These are phyloP conservation scores for Alauda arvensis DNA, from an alignment of 2,797 vertebrate genomes.

Conservation along the genomic window DNA sequence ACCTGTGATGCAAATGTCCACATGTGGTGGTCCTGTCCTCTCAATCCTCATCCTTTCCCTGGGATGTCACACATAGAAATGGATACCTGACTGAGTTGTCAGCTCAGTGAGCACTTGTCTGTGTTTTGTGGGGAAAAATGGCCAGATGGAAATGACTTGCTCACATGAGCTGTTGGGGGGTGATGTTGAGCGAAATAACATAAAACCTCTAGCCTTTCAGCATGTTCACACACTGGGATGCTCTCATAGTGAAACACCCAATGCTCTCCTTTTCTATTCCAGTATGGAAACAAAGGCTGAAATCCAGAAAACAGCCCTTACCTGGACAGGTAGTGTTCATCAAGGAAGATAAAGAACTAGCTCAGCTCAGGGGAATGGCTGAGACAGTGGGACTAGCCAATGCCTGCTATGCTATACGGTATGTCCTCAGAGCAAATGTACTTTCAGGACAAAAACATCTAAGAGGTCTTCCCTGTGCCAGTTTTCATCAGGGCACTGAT, in stretches of 20 bases:
- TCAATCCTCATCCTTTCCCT: not conserved
- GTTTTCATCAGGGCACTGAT: not conserved
- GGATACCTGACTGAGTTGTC: not conserved
- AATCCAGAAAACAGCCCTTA: conserved; percentile 5
- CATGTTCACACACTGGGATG: not conserved
- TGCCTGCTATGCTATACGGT: conserved; percentile 70
- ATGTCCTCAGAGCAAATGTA: not conserved
- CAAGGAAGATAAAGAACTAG: conserved; percentile 62
- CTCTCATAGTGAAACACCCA: not conserved
- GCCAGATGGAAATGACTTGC: not conserved
- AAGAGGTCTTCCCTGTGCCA: not conserved
- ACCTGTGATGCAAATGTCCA: not conserved
- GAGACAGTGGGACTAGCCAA: conserved; percentile 65
- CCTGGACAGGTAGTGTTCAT: conserved; percentile 25
- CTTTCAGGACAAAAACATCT: not conserved
- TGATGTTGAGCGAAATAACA: not conserved
- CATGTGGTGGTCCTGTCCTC: not conserved
- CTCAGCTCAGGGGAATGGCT: conserved; percentile 46
- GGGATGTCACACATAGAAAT: not conserved
- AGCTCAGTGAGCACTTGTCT: not conserved
- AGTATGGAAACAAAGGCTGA: conserved; percentile 58
- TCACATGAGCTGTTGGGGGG: not conserved
- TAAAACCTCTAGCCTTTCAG: not conserved
- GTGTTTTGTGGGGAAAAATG: not conserved
- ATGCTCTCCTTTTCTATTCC: conserved; percentile 7